Conservation (phyloP, 2,888 invertebrate species). For the Trichopoda pennipes region DNA sequence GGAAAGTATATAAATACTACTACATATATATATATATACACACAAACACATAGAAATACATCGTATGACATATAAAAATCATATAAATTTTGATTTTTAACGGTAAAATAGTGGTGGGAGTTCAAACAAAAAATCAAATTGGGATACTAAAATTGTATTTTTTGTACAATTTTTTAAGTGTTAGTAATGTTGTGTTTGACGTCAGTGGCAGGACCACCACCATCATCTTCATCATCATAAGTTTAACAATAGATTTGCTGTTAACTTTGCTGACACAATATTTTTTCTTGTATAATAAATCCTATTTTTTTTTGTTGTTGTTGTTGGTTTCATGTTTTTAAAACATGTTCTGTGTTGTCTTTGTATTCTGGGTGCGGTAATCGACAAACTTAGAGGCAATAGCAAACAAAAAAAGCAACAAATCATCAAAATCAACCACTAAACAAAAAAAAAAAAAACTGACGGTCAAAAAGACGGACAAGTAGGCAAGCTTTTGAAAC, state of each 20-base stretch:
- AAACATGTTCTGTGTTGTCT: constrained; percentile 10
- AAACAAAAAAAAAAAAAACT: not conserved
- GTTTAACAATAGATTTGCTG: constrained; percentile 19
- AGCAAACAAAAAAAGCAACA: constrained; percentile 16
- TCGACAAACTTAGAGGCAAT: constrained; percentile 32
- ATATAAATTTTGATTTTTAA: not conserved
- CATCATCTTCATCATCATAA: constrained; percentile 23
- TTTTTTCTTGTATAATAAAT: not conserved
- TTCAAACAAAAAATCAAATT: not conserved
- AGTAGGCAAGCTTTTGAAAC: constrained; percentile 4
- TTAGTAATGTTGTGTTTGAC: not conserved
- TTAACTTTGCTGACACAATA: constrained; percentile 14
- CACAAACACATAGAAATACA: not conserved
- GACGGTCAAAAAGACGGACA: not conserved
- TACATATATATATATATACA: not conserved
- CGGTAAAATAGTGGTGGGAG: not conserved
- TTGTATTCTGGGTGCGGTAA: constrained; percentile 55
- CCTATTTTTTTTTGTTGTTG: no score
- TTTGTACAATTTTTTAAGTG: not conserved
- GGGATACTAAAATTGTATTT: not conserved
- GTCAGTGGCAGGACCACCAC: not conserved
- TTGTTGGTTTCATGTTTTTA: no score
- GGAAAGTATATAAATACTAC: no score
- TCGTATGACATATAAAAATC: not conserved
- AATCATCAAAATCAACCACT: constrained; percentile 35